These are phyloP conservation scores for Diloba caeruleocephala DNA, from an alignment of 2,888 invertebrate genomes.

Conservation along the genomic window DNA sequence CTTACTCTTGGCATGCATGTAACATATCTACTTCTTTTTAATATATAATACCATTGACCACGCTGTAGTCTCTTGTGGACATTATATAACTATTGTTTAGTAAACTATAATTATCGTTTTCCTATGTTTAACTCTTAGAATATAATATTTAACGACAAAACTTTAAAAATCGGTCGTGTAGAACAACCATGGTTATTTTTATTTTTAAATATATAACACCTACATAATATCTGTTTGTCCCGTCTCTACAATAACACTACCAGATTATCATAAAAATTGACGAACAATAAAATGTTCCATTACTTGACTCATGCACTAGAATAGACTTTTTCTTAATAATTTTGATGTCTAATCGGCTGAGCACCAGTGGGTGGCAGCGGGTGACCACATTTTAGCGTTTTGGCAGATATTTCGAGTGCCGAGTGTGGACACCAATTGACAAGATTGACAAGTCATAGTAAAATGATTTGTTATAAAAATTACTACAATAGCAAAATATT, in stretches of 20 bases:
- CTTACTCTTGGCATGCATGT: too few relatives aligned
- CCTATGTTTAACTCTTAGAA: too few relatives aligned
- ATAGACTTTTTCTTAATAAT: slow-evolving; percentile 56
- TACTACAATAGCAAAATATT: too few relatives aligned
- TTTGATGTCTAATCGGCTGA: slow-evolving; percentile 53
- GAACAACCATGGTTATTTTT: too few relatives aligned
- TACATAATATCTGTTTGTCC: background rate
- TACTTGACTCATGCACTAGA: slow-evolving; percentile 50
- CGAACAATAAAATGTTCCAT: slow-evolving; percentile 50
- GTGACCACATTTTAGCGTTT: slow-evolving; percentile 36
- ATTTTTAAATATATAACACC: background rate
- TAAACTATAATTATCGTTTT: too few relatives aligned
- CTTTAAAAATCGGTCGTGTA: too few relatives aligned
- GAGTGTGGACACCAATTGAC: slow-evolving; percentile 6
- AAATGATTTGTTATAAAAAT: slow-evolving; percentile 13
- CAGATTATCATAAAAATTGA: slow-evolving; percentile 15
- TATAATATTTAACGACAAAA: too few relatives aligned
- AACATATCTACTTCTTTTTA: too few relatives aligned
- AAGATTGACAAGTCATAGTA: background rate
- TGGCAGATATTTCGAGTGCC: slow-evolving; percentile 29
- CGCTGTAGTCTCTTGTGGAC: too few relatives aligned
- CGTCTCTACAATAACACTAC: background rate
- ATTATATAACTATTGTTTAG: too few relatives aligned
- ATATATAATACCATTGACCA: too few relatives aligned
- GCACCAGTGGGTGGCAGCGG: slow-evolving; percentile 41